Base-by-base conservation (phyloP, 64 coral and sea anemone genomes). In the Montipora cactus region DNA sequence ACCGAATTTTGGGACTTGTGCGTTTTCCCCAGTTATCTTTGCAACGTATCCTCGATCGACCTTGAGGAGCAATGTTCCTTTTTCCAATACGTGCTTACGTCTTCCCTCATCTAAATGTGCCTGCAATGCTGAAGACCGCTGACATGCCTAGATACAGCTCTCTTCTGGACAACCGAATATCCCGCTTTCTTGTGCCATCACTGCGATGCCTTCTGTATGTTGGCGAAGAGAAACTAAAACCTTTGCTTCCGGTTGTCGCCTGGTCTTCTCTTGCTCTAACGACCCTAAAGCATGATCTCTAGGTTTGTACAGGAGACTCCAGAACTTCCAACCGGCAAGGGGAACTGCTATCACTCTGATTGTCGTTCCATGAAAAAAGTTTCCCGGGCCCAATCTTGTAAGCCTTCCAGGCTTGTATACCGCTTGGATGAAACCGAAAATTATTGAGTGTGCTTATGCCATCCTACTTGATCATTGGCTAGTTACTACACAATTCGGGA, bases 391-490 rank as follows among this genome's bases (percentile, higher is more conserved):
- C 90, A 19, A 91, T 82, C 4, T 91, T 75, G 55, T 81, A 82
- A 25, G 78, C 77, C 89, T 71, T 79, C 89, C 88, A 80, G 15
- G 25, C 62, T 57, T 10, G n/a, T n/a, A 92, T 48, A 77, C 80
- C 90, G 4, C 55, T 44, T 84, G 89, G 20, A 61, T 7, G 4
- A 77, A 62, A 84, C 80, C 67, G 47, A 23, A 85, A 62, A 25
- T 92, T 91, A 28, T 50, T 62, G 23, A 92, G 50, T 4, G 49
- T 44, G 52, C 80, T 92, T 9, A 92, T 78, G 6, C 90, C 80
- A 20, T 92, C 90, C 70, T 49, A 76, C 21, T 85, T 92, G 49
- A 84, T 28, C 22, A 37, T 16, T 18, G 2, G 10, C 19, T 51
- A 57, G n/a, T 28, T 53, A 47, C 20, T 8, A 59, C 55, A 19